Evolutionary conservation across 30 jellyfish, hydroid and myxozoan genomes (phyloP).

Genomic region (Phacellophora camtschatica): DNA sequence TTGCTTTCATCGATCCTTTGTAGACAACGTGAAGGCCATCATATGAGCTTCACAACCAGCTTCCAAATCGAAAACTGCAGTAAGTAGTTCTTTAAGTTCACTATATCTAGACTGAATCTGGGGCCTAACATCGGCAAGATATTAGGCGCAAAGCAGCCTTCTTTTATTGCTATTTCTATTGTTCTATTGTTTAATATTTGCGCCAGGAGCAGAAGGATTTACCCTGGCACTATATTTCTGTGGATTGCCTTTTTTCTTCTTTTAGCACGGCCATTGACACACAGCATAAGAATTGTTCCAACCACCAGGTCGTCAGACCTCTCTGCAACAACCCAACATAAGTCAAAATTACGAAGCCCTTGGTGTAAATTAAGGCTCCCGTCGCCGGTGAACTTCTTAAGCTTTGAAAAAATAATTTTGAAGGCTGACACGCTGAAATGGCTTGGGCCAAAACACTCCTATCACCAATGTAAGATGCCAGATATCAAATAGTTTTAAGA

Average conservation of each 20-base stretch:
- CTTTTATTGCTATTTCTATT: no score
- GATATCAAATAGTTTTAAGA: neutral
- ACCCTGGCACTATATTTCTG: no score
- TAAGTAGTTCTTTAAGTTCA: conserved; percentile 5
- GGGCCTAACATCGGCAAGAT: no score
- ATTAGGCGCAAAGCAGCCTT: no score
- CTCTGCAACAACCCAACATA: conserved; percentile 20
- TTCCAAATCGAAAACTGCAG: neutral
- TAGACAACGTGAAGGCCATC: neutral
- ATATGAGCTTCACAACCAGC: conserved; percentile 3
- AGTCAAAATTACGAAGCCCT: conserved; percentile 25
- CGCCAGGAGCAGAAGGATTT: no score
- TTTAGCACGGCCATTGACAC: conserved; percentile 42
- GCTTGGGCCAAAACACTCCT: neutral
- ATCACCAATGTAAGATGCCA: neutral
- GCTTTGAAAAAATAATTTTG: neutral
- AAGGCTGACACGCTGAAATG: neutral
- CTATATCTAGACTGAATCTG: no score
- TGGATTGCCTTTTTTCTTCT: neutral
- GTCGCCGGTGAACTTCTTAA: no score
- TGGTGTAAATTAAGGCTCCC: neutral
- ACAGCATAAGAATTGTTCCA: conserved; percentile 27
- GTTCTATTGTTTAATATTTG: no score
- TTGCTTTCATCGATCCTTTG: conserved; percentile 15
- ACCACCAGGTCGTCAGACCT: conserved; percentile 19